Base-by-base conservation (phyloP, 1,140 invertebrate genomes). In the Eriosoma lanigerum region DNA sequence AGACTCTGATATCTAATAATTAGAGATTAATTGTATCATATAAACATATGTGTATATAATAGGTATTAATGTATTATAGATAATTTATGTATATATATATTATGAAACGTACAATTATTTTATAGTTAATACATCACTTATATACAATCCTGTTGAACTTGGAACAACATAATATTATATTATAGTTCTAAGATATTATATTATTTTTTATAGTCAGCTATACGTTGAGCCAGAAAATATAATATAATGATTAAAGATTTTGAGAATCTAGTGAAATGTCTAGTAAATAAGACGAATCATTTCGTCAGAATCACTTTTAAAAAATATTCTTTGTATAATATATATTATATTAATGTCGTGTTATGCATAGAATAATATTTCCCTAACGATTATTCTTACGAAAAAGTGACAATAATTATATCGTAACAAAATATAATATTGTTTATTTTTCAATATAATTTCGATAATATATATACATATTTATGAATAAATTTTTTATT, bases 301-400 rank as follows among this genome's bases (percentile, higher is more conserved):
- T 72, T 72, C 68, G n/a, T 72, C 48, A 29, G 68, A 72, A 72
- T 72, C 24, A n/a, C 68, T 8, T 72, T 52, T 52, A 12, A 72
- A 72, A 46, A 72, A 72, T 72, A 72, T 52, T 72, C 68, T 17
- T 13, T 15, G 19, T 32, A 32, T 19, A 26, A 8, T 68, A 24
- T 29, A 50, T 24, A 38, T 38, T 8, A 8, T 38, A 38, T 4
- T 38, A 38, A 38, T 38, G 32, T 38, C 8, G 32, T 38, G 8
- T n/a, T 8, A 8, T 38, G 8, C 8, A 68, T 29, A 26, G 5
- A 72, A 32, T 62, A 21, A 26, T 68, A 48, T 15, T 68, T 17
- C 8, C 8, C 32, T 1, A 68, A 72, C 15, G 26, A 29, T 32
- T 50, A 50, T 72, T 72, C 46, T 29, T 19, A 72, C 17, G 68